A percentile compares a stretch with the other conserved stretches of the same genome.
Conservation (phyloP, 2,888 invertebrate species). For the Scaptodrosophila latifasciaeformis region DNA sequence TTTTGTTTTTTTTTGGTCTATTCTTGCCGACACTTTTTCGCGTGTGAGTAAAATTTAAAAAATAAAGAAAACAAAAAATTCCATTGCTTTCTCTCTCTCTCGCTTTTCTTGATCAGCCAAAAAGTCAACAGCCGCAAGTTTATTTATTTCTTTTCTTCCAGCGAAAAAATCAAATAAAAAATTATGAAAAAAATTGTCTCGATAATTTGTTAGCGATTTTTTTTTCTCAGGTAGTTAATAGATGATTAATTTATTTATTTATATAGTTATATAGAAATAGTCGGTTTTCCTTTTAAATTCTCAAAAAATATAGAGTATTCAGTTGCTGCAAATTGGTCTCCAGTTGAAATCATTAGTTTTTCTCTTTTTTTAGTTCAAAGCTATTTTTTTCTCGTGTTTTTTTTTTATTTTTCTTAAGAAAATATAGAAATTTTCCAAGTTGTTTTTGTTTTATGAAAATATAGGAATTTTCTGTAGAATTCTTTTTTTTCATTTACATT, state of each 20-base stretch:
- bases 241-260: not conserved
- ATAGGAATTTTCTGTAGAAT: no score
- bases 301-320: not conserved
- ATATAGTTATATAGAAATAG: not conserved
- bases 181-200: no score
- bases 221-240: not conserved
- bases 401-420: no score
- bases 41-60: conserved; percentile 16
- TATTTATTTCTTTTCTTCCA: no score
- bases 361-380: no score
- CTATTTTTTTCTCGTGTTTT: no score
- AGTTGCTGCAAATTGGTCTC: not conserved
- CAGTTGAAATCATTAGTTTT: no score
- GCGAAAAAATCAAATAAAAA: no score
- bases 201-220: conserved; percentile 28
- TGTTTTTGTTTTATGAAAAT: no score
- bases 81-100: conserved; percentile 10
- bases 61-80: conserved; percentile 18
- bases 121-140: conserved; percentile 43
- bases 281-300: not conserved
- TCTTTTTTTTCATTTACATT: no score
- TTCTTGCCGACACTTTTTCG: conserved; percentile 13
- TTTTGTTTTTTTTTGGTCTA: not conserved
- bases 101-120: conserved; percentile 25
- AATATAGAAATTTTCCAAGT: no score